Base-by-base conservation (phyloP, 1,140 invertebrate genomes). In the Eumeta japonica region DNA sequence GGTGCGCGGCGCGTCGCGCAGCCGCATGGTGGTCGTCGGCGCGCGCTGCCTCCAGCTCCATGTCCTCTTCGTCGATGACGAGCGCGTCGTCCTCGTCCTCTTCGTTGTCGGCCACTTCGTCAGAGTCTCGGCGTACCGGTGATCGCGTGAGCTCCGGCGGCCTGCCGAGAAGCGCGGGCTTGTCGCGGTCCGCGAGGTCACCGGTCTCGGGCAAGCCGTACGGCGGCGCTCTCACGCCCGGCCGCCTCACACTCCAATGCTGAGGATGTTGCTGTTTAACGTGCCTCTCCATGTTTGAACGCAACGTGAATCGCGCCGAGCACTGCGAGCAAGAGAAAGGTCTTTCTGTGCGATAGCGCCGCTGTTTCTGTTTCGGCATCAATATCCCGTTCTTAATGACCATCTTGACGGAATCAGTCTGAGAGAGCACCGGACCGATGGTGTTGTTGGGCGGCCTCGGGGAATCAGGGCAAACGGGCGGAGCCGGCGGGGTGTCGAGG, bases 181-280 rank as follows among this genome's bases (percentile, higher is more conserved):
- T 89, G 0, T 91, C 84, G 41, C 90, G 83, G 37, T 88, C 86
- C 3, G 85, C 82, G 15, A 87, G 80, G 12, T 75, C 71, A 1
- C 76, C 75, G 24, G 57, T 19, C 4, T 51, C 50, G 2, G 68
- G 58, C n/a, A n/a, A n/a, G 20, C 71, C 71, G 1, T 66, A 62
- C 2, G 68, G 66, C 2, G 77, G 62, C 44, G 78, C 64, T 44
- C 68, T 54, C 1, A 63, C 57, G 28, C 60, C 67, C 41, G 83
- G 75, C 43, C 88, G 86, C 29, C 87, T 73, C 38, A 89, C 86
- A 31, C 84, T 88, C 88, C 90, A 94, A 46, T 82, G 84, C 34
- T 92, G 87, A 0, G 91, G 91, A 76, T 95, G 92, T 51, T 94
- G 92, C 50, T 94, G 90, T 58, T 95, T 95, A 0, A 94, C 88